phyloP scores from a whole-genome alignment of 1,140 invertebrate genomes.

The Drosophila pandora region DNA sequence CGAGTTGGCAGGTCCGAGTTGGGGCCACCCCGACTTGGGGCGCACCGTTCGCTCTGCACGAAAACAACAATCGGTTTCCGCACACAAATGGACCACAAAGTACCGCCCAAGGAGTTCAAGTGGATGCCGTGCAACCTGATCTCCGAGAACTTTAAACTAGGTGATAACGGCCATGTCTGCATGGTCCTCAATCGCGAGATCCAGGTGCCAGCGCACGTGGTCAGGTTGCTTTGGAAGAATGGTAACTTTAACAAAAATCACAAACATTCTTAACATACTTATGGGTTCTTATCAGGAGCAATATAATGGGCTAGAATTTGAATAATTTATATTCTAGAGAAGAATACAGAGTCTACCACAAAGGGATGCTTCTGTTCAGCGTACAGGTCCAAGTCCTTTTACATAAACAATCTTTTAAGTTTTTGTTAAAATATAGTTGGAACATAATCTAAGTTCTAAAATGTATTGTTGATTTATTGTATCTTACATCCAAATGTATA shows the following conservation, averaged over 20 bases:
- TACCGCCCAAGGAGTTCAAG: constrained; percentile 66
- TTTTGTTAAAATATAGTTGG: too few relatives aligned
- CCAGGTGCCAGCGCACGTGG: constrained; percentile 71
- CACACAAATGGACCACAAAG: constrained; percentile 69
- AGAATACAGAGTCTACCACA: too few relatives aligned
- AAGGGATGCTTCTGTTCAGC: too few relatives aligned
- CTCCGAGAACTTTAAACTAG: constrained; percentile 55
- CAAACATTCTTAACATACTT: neutral
- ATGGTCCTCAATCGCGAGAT: constrained; percentile 85
- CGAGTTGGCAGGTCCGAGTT: constrained; percentile 32
- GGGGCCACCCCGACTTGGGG: neutral
- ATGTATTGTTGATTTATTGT: too few relatives aligned
- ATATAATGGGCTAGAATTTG: too few relatives aligned
- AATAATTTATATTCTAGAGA: neutral
- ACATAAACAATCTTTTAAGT: too few relatives aligned
- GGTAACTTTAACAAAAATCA: constrained; percentile 75
- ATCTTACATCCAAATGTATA: too few relatives aligned
- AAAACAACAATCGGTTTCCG: constrained; percentile 76
- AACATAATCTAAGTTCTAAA: too few relatives aligned
- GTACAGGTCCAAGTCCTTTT: too few relatives aligned
- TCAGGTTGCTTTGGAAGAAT: constrained; percentile 85
- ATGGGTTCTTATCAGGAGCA: neutral
- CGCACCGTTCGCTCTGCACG: constrained; percentile 49
- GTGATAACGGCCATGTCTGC: constrained; percentile 83
- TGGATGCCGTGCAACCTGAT: constrained; percentile 68